A percentile compares a stretch with the other conserved stretches of the same genome.
phyloP scores from a whole-genome alignment of 2,113 vertebrate species.

The Climacteris rufus region DNA sequence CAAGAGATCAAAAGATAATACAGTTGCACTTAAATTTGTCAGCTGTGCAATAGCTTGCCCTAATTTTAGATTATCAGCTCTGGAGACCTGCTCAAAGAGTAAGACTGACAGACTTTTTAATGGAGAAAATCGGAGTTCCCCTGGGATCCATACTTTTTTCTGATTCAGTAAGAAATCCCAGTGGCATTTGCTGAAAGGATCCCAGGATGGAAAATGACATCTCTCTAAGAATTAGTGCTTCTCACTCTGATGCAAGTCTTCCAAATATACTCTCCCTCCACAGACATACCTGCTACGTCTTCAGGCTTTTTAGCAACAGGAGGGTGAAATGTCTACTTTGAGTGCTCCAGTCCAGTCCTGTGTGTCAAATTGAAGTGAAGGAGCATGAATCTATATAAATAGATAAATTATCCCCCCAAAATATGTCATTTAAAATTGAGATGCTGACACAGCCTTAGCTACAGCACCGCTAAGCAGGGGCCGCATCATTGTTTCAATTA shows the following conservation, averaged over 20 bases:
- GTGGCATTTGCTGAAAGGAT: slow-evolving; percentile 52
- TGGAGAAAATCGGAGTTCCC: slow-evolving; percentile 57
- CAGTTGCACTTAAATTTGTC: slow-evolving; percentile 68
- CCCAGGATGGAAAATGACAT: slow-evolving; percentile 60
- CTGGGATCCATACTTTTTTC: slow-evolving; percentile 39
- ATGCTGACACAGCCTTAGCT: slow-evolving; percentile 37
- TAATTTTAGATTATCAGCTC: slow-evolving; percentile 70
- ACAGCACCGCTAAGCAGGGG: not conserved
- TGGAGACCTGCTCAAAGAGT: slow-evolving; percentile 45
- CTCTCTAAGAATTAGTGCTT: slow-evolving; percentile 51
- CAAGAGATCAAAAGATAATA: slow-evolving; percentile 56
- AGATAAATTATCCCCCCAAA: slow-evolving; percentile 23
- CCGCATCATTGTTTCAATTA: slow-evolving; percentile 20
- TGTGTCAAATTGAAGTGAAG: slow-evolving; percentile 16
- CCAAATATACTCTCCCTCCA: not conserved
- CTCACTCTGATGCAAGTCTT: slow-evolving; percentile 29
- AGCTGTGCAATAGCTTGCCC: slow-evolving; percentile 61
- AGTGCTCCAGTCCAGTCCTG: not conserved
- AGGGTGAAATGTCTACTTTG: not conserved
- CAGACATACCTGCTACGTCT: not conserved
- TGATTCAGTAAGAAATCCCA: slow-evolving; percentile 55
- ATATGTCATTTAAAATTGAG: slow-evolving; percentile 33
- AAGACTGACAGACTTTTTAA: slow-evolving; percentile 70
- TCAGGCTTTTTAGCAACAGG: not conserved
- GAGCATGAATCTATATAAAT: slow-evolving; percentile 28